Percentiles rank a stretch among this genome's conserved stretches.
These are phyloP conservation scores for Leucoma salicis DNA, from an alignment of 2,888 invertebrate genomes.

Conservation along the genomic window DNA sequence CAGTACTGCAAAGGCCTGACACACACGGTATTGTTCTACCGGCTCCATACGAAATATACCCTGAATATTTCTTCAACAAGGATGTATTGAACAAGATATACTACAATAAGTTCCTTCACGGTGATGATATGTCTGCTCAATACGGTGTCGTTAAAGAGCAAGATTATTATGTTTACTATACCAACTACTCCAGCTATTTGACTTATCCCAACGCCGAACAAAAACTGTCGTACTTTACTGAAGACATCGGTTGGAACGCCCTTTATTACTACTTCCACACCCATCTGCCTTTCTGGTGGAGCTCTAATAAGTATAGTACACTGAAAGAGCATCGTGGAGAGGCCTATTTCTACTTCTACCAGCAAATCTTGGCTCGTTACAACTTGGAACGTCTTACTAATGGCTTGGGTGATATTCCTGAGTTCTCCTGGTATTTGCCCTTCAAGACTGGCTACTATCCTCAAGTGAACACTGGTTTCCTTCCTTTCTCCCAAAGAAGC, in stretches of 20 bases:
- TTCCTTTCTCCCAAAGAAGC: constrained; percentile 82
- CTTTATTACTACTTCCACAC: constrained; percentile 85
- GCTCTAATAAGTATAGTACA: constrained; percentile 69
- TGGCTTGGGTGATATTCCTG: constrained; percentile 82
- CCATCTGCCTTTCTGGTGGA: constrained; percentile 84
- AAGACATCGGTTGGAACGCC: constrained; percentile 85
- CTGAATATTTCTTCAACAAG: constrained; percentile 84
- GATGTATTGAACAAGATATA: constrained; percentile 75
- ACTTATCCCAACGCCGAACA: constrained; percentile 81
- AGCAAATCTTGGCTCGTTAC: constrained; percentile 86
- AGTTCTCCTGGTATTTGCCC: constrained; percentile 84
- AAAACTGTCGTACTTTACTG: constrained; percentile 85
- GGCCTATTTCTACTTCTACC: constrained; percentile 84
- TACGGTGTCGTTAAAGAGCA: constrained; percentile 64
- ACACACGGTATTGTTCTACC: constrained; percentile 82
- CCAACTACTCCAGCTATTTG: constrained; percentile 82
- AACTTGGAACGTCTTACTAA: constrained; percentile 86
- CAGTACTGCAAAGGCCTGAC: constrained; percentile 82
- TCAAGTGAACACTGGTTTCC: constrained; percentile 31
- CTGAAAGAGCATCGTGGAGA: constrained; percentile 84
- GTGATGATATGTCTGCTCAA: constrained; percentile 51
- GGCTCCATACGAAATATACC: constrained; percentile 85
- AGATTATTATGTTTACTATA: constrained; percentile 71
- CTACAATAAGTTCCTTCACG: constrained; percentile 52
- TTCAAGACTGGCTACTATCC: constrained; percentile 59